A percentile compares a stretch with the other conserved stretches of the same genome.
These are phyloP conservation scores for Serrognathus titanus DNA, from an alignment of 2,888 invertebrate genomes.

Conservation along the genomic window DNA sequence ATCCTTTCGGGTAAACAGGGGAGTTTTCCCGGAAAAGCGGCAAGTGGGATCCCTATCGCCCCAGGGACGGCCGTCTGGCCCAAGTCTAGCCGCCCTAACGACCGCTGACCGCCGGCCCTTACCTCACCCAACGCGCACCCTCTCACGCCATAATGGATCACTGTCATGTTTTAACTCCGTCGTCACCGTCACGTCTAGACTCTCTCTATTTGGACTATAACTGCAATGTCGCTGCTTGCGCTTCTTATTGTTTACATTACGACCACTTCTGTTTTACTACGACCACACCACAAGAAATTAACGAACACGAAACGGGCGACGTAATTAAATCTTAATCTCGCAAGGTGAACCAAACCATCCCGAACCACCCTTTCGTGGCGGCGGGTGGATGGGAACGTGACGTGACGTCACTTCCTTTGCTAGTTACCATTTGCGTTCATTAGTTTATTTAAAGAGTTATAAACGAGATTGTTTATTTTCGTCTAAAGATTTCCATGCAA, in stretches of 20 bases:
- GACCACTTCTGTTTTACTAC: slow-evolving; percentile 1
- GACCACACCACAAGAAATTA: not conserved
- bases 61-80: slow-evolving; percentile 38
- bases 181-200: slow-evolving; percentile 23
- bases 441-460: slow-evolving; percentile 16
- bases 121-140: slow-evolving; percentile 29
- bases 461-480: slow-evolving; percentile 17
- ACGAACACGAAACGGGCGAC: too few species aligned
- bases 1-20: slow-evolving; percentile 41
- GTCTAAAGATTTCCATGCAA: not conserved
- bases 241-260: not conserved
- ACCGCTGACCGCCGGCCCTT: slow-evolving; percentile 33
- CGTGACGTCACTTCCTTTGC: slow-evolving; percentile 14
- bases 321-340: too few species aligned
- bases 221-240: not conserved
- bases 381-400: not conserved
- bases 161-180: slow-evolving; percentile 31
- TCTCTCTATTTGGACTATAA: slow-evolving; percentile 14
- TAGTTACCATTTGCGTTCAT: slow-evolving; percentile 13
- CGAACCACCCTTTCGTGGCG: too few species aligned
- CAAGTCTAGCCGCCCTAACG: slow-evolving; percentile 42
- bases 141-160: slow-evolving; percentile 34
- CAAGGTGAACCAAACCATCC: too few species aligned
- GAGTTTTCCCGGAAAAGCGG: slow-evolving; percentile 39
- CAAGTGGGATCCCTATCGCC: slow-evolving; percentile 38